Conservation (phyloP, 2,113 vertebrate genomes). For the Nesoenas mayeri region DNA sequence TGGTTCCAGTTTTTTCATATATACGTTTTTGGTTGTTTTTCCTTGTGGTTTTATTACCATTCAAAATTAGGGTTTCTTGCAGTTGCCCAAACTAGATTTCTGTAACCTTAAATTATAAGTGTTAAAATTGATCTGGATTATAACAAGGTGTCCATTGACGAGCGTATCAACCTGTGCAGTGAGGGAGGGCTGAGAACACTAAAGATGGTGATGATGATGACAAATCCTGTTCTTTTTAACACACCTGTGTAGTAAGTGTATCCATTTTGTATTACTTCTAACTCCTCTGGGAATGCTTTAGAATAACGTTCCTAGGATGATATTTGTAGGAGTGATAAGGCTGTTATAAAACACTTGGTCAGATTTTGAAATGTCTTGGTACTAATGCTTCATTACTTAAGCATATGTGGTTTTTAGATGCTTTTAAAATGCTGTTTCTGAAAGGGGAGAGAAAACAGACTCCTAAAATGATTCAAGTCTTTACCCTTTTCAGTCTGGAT, state of each 20-base stretch:
- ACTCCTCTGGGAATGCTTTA: background rate
- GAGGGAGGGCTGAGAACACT: background rate
- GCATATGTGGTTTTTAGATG: background rate
- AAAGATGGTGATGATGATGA: background rate
- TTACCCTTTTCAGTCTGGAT: conserved; percentile 68
- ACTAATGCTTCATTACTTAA: background rate
- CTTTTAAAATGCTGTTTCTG: background rate
- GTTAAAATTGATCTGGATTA: conserved; percentile 24
- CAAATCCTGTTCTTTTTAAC: background rate
- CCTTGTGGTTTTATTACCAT: background rate
- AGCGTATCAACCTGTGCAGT: background rate
- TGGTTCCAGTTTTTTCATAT: background rate
- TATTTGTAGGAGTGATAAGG: background rate
- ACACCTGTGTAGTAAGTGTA: background rate
- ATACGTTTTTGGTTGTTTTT: background rate
- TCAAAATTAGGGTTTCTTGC: background rate
- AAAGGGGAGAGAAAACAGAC: background rate
- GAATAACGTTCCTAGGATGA: background rate
- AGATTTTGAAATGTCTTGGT: background rate
- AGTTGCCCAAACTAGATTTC: background rate
- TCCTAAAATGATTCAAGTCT: conserved; percentile 38
- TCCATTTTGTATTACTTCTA: background rate
- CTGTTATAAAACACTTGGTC: background rate
- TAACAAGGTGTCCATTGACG: background rate
- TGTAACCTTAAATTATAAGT: background rate